These are phyloP conservation scores for Cryptotis parvus DNA, from an alignment of 2,113 vertebrate genomes.

Conservation along the genomic window DNA sequence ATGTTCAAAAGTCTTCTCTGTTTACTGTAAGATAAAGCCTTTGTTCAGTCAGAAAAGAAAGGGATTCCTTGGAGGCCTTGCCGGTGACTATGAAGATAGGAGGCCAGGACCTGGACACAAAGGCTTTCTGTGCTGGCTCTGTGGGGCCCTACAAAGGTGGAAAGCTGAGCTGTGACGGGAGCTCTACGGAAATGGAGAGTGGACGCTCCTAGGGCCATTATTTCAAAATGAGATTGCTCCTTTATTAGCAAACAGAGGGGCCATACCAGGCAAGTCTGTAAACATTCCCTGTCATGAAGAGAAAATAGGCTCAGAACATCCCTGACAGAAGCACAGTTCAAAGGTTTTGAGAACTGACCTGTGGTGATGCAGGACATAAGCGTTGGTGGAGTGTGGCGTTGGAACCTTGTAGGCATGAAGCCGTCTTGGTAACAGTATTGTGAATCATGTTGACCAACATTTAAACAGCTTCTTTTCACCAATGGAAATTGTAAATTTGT, in stretches of 20 bases:
- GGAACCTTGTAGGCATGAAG: too few species aligned
- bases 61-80: constrained; percentile 74
- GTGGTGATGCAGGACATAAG: too few species aligned
- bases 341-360: neutral
- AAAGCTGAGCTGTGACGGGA: constrained; percentile 79
- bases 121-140: constrained; percentile 65
- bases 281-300: neutral
- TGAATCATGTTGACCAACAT: too few species aligned
- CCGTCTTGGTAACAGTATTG: too few species aligned
- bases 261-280: neutral
- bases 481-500: too few species aligned
- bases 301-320: neutral
- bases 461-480: too few species aligned
- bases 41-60: constrained; percentile 77
- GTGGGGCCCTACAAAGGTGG: constrained; percentile 61
- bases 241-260: constrained; percentile 57
- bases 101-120: constrained; percentile 77
- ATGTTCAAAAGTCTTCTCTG: constrained; percentile 57
- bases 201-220: accelerated
- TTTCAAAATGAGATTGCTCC: constrained; percentile 54
- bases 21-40: constrained; percentile 75
- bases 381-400: too few species aligned
- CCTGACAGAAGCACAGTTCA: neutral
- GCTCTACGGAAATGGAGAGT: neutral
- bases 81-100: constrained; percentile 61